phyloP scores from a whole-genome alignment of 2,113 vertebrate genomes.

The Rhinopithecus roxellana region DNA sequence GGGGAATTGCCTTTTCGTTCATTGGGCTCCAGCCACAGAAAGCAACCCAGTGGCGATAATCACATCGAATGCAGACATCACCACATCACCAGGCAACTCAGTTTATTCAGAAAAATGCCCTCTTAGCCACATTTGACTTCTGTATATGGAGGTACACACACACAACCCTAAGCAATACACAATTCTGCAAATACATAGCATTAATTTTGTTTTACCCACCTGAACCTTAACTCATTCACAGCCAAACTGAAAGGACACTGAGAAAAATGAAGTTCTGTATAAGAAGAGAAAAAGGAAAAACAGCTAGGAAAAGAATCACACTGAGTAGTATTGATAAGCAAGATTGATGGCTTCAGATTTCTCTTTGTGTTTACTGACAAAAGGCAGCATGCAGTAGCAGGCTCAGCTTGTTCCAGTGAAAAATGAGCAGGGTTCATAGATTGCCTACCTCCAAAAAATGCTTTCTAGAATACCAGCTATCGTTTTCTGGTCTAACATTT shows the following conservation, averaged over 20 bases:
- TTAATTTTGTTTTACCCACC: constrained; percentile 59
- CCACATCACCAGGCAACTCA: not conserved
- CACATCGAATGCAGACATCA: constrained; percentile 9
- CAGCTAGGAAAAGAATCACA: constrained; percentile 76
- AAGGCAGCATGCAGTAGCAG: constrained; percentile 73
- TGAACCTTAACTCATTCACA: constrained; percentile 59
- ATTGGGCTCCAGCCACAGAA: not conserved
- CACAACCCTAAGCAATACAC: constrained; percentile 30
- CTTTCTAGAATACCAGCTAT: constrained; percentile 65
- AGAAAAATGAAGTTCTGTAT: constrained; percentile 78
- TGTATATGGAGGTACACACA: constrained; percentile 33
- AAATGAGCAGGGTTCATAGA: constrained; percentile 80
- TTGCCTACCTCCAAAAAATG: constrained; percentile 73
- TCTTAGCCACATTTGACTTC: constrained; percentile 50
- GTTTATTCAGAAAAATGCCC: constrained; percentile 44
- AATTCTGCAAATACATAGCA: constrained; percentile 41
- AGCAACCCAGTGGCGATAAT: constrained; percentile 11
- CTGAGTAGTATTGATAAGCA: constrained; percentile 84
- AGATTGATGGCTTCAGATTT: constrained; percentile 85
- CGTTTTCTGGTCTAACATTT: constrained; percentile 69
- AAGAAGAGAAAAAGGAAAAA: constrained; percentile 79
- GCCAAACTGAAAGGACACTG: constrained; percentile 56
- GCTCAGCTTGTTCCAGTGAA: constrained; percentile 77
- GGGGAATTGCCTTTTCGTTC: not conserved
- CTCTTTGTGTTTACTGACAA: constrained; percentile 86